Percentiles rank a stretch among this genome's conserved stretches.
These are phyloP conservation scores for Agrilus mali DNA, from an alignment of 2,888 invertebrate genomes.

Conservation along the genomic window DNA sequence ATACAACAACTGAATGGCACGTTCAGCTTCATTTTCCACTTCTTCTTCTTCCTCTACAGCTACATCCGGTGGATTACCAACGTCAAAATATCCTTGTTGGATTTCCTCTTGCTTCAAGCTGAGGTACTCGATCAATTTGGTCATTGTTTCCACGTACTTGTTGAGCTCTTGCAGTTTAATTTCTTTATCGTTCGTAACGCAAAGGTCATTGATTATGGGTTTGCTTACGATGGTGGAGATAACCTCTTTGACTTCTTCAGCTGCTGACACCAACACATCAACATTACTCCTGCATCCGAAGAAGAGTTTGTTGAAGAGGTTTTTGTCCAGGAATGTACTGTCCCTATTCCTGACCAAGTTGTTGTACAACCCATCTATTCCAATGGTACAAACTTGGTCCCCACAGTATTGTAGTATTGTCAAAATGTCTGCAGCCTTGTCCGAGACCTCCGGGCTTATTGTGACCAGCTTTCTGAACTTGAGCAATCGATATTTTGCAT, in stretches of 20 bases:
- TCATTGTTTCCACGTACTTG: too few species aligned
- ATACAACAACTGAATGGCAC: too few species aligned
- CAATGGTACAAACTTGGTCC: constrained; percentile 5
- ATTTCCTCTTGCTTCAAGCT: too few species aligned
- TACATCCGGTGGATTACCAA: too few species aligned
- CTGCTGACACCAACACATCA: constrained; percentile 17
- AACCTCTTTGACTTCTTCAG: not conserved
- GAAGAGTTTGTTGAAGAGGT: constrained; percentile 20
- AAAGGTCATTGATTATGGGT: too few species aligned
- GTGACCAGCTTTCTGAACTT: constrained; percentile 25
- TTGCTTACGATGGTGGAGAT: too few species aligned
- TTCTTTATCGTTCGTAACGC: too few species aligned
- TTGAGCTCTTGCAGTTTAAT: not conserved
- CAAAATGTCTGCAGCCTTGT: constrained; percentile 18
- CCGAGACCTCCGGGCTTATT: constrained; percentile 12
- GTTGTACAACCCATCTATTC: constrained; percentile 20
- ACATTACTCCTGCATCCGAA: constrained; percentile 21
- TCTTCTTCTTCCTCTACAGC: too few species aligned
- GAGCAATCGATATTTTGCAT: constrained; percentile 23
- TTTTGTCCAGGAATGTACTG: constrained; percentile 25
- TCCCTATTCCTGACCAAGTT: constrained; percentile 20
- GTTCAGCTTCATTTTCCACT: too few species aligned
- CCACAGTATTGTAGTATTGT: constrained; percentile 14
- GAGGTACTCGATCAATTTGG: too few species aligned
- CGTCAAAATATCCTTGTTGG: too few species aligned